phyloP scores from a whole-genome alignment of 2,888 invertebrate genomes.

The Orchesella flavescens region DNA sequence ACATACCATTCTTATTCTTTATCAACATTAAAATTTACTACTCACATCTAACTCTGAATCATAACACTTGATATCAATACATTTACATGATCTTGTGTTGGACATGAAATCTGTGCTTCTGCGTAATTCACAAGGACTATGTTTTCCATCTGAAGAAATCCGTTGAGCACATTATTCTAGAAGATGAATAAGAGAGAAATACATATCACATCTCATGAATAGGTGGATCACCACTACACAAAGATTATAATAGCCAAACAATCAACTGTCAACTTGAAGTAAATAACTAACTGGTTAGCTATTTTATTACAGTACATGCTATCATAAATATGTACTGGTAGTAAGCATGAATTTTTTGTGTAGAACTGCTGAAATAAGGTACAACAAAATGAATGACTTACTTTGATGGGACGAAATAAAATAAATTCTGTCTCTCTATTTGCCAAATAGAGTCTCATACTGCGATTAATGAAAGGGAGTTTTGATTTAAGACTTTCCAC shows the following conservation, averaged over 20 bases:
- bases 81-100: conserved; percentile 94
- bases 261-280: conserved; percentile 52
- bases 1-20: conserved; percentile 13
- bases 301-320: conserved; percentile 5
- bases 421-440: conserved; percentile 98
- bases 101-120: conserved; percentile 88
- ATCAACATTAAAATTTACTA: conserved; percentile 1
- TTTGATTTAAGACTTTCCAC: conserved; percentile 80
- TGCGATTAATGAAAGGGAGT: conserved; percentile 86
- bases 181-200: conserved; percentile 68
- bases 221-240: not conserved
- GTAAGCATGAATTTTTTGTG: conserved; percentile 3
- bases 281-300: conserved; percentile 9
- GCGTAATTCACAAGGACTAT: conserved; percentile 84
- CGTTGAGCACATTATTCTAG: conserved; percentile 90
- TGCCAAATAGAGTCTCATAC: conserved; percentile 95
- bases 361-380: conserved; percentile 30
- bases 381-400: conserved; percentile 74
- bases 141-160: conserved; percentile 88
- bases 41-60: conserved; percentile 66
- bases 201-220: conserved; percentile 1
- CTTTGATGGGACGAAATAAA: conserved; percentile 93
- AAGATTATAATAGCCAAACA: conserved; percentile 23
- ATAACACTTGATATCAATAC: conserved; percentile 84
- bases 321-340: conserved; percentile 5